Conservation (phyloP, 1,140 invertebrate species). For the Cherax destructor region DNA sequence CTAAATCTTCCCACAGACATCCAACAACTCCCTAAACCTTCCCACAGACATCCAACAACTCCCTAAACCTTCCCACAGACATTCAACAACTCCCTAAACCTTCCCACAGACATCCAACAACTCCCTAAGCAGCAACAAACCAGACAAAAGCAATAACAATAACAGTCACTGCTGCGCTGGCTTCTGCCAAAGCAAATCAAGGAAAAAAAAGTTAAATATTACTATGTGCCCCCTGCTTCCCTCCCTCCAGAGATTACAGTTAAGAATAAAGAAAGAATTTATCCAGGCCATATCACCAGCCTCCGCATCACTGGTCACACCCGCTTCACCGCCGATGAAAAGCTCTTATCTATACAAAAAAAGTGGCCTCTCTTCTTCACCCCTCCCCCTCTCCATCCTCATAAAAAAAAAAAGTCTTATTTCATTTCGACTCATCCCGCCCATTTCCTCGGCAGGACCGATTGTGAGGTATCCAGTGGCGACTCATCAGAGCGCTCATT, state of each 20-base stretch:
- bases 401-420: constrained; percentile 44
- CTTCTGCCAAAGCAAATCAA: background rate
- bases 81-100: too few species aligned
- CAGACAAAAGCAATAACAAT: background rate
- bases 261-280: constrained; percentile 69
- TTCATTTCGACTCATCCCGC: constrained; percentile 57
- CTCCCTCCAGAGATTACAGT: constrained; percentile 16
- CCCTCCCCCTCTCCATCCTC: background rate
- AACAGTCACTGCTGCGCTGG: background rate
- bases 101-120: background rate
- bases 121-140: background rate
- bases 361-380: background rate
- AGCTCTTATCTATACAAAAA: constrained; percentile 59
- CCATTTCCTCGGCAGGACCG: constrained; percentile 56
- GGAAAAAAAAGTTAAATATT: background rate
- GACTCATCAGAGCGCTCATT: constrained; percentile 68
- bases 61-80: background rate
- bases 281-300: constrained; percentile 65
- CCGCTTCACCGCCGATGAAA: constrained; percentile 66
- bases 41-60: background rate
- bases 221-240: background rate
- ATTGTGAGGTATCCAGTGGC: constrained; percentile 65
- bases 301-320: constrained; percentile 64
- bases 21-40: background rate
- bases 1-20: background rate